A percentile compares a stretch with the other conserved stretches of the same genome.
Evolutionary conservation across 2,888 invertebrate genomes (phyloP).

Genomic region (Drosophila acutilabella): DNA sequence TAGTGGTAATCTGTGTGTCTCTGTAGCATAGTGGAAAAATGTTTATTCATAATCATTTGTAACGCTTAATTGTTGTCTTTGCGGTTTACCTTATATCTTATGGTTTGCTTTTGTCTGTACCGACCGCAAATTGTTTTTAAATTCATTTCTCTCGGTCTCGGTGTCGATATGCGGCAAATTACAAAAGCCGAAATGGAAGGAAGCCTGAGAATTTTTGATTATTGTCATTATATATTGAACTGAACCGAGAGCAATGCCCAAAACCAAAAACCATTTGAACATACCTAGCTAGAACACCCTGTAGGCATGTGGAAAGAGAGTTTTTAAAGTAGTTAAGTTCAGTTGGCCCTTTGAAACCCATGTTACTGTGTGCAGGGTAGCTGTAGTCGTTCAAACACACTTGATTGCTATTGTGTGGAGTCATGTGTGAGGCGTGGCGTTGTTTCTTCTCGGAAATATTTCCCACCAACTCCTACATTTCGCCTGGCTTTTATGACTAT

Average conservation of each 20-base stretch:
- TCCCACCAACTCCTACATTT: constrained; percentile 56
- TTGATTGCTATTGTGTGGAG: constrained; percentile 41
- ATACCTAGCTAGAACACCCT: constrained; percentile 12
- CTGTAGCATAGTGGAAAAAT: constrained; percentile 56
- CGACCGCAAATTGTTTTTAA: constrained; percentile 81
- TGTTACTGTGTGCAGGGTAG: not conserved
- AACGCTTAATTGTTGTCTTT: constrained; percentile 81
- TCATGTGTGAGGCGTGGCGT: constrained; percentile 60
- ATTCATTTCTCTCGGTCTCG: constrained; percentile 65
- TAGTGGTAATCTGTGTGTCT: constrained; percentile 15
- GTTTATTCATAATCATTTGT: constrained; percentile 80
- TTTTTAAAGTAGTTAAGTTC: not conserved
- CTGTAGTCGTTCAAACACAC: not conserved
- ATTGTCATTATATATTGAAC: constrained; percentile 73
- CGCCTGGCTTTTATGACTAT: constrained; percentile 47
- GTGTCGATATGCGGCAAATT: constrained; percentile 59
- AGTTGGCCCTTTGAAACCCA: not conserved
- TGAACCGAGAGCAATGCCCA: constrained; percentile 27
- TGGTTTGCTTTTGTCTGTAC: constrained; percentile 57
- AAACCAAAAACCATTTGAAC: constrained; percentile 58
- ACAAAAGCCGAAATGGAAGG: constrained; percentile 68
- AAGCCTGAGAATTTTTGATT: constrained; percentile 80
- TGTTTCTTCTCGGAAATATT: constrained; percentile 51
- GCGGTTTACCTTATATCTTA: constrained; percentile 69
- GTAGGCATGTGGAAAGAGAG: not conserved